Evolutionary conservation across 2,888 invertebrate genomes (phyloP), one percentile per base, ranked within the genome.

Genomic region (Stenchaetothrips biformis): DNA sequence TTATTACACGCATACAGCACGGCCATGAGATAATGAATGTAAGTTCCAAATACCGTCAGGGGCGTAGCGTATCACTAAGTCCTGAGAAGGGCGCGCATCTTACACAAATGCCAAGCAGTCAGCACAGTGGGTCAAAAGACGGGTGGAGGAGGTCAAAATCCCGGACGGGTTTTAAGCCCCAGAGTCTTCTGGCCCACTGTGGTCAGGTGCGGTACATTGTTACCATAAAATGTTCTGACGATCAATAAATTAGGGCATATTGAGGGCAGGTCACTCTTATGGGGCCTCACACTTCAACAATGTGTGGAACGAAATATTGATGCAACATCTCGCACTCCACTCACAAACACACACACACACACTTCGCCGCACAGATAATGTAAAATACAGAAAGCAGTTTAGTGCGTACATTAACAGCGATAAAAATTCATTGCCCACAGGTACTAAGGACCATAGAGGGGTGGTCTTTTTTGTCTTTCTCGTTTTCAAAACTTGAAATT

Each of bases 401-500:
- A 74, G 67, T 74, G 67, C 67, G 67, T 11, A 21, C 21, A 74
- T 74, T 74, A 74, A 74, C 67, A 74, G 67, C 67, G 67, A 74
- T 25, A 21, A 74, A 21, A 53, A 18, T 53, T 53, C 21, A 74
- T 74, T 74, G 25, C 67, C 53, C 53, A 9, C 67, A 74, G 67
- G 25, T 21, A 74, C 11, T 53, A 53, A 53, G 37, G 37, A 37
- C 37, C 37, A 37, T n/a, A n/a, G 4, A 37, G 37, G 37, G 37
- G 37, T 4, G 37, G 1, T 37, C 37, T 37, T 37, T 37, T 37
- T 37, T 37, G 1, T 37, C 37, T 37, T 37, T n/a, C n/a, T n/a
- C n/a, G n/a, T n/a, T 37, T 37, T 37, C 25, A 74, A 25, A 74
- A 37, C 37, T 37, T 37, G 67, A 74, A 74, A 74, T 74, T 25